Conservation (phyloP, 2,888 invertebrate genomes). For the Hydriomena furcata region DNA sequence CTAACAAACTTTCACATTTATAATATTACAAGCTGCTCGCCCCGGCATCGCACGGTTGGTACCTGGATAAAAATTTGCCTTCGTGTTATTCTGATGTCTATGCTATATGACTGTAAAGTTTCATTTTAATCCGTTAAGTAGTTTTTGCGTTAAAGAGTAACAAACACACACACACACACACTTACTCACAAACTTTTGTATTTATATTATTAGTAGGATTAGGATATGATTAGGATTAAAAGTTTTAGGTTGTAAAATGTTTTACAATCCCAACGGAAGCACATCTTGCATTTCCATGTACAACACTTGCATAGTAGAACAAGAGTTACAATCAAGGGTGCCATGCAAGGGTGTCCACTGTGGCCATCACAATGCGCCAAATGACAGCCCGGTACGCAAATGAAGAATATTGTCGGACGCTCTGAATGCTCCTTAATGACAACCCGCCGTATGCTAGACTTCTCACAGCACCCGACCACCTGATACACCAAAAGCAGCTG, state of each 20-base stretch:
- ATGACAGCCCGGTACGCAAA: conserved; percentile 79
- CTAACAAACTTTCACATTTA: too few species aligned
- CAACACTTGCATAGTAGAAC: conserved; percentile 49
- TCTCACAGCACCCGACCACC: conserved; percentile 36
- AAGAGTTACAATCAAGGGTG: conserved; percentile 79
- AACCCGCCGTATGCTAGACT: conserved; percentile 59
- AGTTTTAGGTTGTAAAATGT: background rate
- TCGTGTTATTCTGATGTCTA: too few species aligned
- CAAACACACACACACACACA: too few species aligned
- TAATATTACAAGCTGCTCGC: too few species aligned
- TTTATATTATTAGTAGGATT: too few species aligned
- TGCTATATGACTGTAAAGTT: too few species aligned
- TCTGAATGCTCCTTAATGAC: conserved; percentile 80
- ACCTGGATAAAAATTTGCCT: too few species aligned
- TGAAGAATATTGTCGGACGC: conserved; percentile 82
- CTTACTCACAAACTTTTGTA: too few species aligned
- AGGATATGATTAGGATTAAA: too few species aligned
- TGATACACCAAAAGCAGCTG: conserved; percentile 3
- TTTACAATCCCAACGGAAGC: background rate
- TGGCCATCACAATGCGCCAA: conserved; percentile 75
- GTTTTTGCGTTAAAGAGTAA: too few species aligned
- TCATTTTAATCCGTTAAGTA: too few species aligned
- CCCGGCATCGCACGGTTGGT: too few species aligned
- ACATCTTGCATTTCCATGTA: conserved; percentile 19
- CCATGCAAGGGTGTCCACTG: conserved; percentile 57